Evolutionary conservation across 2,797 vertebrate species (phyloP).

Genomic region (Mormyrus proboscirostris): DNA sequence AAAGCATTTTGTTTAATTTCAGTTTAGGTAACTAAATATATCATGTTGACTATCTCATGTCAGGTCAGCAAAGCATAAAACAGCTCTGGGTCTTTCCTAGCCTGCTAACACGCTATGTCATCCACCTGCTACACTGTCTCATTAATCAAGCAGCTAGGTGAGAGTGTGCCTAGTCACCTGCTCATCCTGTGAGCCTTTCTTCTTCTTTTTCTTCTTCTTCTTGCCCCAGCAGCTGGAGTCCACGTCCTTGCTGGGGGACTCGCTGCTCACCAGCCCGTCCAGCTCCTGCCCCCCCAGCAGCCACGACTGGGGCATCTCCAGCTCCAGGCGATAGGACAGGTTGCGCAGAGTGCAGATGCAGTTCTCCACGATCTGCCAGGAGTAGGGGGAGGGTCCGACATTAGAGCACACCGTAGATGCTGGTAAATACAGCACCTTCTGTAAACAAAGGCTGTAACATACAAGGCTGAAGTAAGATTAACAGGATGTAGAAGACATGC

Average conservation of each 20-base stretch:
- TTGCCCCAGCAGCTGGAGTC: conserved; percentile 94
- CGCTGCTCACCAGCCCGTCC: conserved; percentile 77
- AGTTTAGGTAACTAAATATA: background rate
- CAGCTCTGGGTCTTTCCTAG: background rate
- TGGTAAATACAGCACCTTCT: background rate
- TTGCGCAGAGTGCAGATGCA: conserved; percentile 96
- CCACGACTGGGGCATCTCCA: conserved; percentile 83
- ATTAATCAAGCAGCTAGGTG: background rate
- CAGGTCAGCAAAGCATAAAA: background rate
- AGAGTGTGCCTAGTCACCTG: conserved; percentile 59
- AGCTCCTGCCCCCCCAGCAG: conserved; percentile 77
- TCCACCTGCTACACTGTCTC: background rate
- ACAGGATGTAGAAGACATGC: background rate
- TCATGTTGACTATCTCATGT: background rate
- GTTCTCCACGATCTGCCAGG: conserved; percentile 91
- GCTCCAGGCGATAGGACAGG: conserved; percentile 89
- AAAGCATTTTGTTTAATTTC: background rate
- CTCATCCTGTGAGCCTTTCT: conserved; percentile 78
- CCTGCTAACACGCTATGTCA: background rate
- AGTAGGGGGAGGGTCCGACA: background rate
- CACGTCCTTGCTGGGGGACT: conserved; percentile 83
- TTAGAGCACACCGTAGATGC: background rate
- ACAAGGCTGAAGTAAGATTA: background rate
- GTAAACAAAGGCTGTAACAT: background rate
- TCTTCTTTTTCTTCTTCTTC: conserved; percentile 97